A percentile compares a stretch with the other conserved stretches of the same genome.
Evolutionary conservation across 2,888 invertebrate species (phyloP).

Genomic region (Plagodis dolabraria): DNA sequence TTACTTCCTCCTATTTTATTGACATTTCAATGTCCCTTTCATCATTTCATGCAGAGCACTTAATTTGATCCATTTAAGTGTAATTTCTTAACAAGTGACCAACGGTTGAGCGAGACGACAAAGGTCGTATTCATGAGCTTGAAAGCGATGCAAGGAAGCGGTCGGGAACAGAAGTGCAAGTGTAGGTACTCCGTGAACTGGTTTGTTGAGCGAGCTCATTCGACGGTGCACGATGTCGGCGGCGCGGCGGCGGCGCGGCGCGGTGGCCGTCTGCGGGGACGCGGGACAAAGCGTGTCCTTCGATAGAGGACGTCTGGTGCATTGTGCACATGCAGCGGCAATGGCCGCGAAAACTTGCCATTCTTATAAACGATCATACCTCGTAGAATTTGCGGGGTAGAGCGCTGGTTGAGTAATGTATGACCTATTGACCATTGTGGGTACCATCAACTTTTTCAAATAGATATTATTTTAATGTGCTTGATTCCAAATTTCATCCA

Average conservation of each 20-base stretch:
- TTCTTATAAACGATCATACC: constrained; percentile 47
- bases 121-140: constrained; percentile 46
- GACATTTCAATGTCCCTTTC: constrained; percentile 27
- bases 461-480: too few relatives aligned
- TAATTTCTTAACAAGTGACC: constrained; percentile 13
- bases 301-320: constrained; percentile 59
- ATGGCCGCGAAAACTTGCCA: constrained; percentile 18
- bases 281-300: constrained; percentile 68
- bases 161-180: constrained; percentile 68
- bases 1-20: constrained; percentile 51
- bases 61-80: constrained; percentile 18
- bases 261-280: constrained; percentile 33
- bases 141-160: constrained; percentile 53
- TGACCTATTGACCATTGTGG: constrained; percentile 1
- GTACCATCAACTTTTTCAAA: neutral
- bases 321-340: constrained; percentile 50
- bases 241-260: constrained; percentile 5
- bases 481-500: too few relatives aligned
- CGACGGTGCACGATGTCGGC: constrained; percentile 36
- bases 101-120: constrained; percentile 22
- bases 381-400: constrained; percentile 15
- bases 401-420: constrained; percentile 10
- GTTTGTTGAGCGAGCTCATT: constrained; percentile 49
- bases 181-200: constrained; percentile 58
- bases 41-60: constrained; percentile 6